Conservation (phyloP, 92 coral and sea anemone species). For the Pocillopora grandis region DNA sequence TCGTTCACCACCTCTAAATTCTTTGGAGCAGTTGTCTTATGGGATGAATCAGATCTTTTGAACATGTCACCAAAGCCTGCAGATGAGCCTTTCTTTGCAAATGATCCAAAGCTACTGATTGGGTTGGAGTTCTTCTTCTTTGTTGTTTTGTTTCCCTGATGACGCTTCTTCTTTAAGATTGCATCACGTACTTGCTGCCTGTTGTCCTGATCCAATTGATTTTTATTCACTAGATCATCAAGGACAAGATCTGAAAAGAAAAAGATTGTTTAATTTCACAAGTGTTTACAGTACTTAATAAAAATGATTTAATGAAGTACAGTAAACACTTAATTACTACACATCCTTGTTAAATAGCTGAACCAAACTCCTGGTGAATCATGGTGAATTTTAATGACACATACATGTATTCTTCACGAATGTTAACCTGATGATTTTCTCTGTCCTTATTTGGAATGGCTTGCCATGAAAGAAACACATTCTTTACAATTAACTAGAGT, state of each 20-base stretch:
- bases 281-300: background rate
- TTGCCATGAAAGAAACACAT: too few species aligned
- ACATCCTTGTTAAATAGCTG: too few species aligned
- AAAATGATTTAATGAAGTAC: background rate
- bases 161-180: slow-evolving; percentile 76
- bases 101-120: slow-evolving; percentile 28
- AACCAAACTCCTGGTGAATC: too few species aligned
- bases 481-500: too few species aligned
- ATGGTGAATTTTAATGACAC: too few species aligned
- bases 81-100: slow-evolving; percentile 56
- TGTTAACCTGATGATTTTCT: too few species aligned
- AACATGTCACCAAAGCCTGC: slow-evolving; percentile 40
- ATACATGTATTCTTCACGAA: too few species aligned
- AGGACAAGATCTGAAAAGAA: slow-evolving; percentile 76
- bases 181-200: slow-evolving; percentile 76
- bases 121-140: slow-evolving; percentile 68
- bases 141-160: slow-evolving; percentile 66
- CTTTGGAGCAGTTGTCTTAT: slow-evolving; percentile 57
- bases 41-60: slow-evolving; percentile 22
- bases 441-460: too few species aligned
- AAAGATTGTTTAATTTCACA: background rate
- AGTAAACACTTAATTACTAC: background rate
- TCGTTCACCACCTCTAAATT: slow-evolving; percentile 58
- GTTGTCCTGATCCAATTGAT: slow-evolving; percentile 81
- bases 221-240: slow-evolving; percentile 87